Conservation (phyloP, 1,140 invertebrate species). For the Rhagoletis zephyria region DNA sequence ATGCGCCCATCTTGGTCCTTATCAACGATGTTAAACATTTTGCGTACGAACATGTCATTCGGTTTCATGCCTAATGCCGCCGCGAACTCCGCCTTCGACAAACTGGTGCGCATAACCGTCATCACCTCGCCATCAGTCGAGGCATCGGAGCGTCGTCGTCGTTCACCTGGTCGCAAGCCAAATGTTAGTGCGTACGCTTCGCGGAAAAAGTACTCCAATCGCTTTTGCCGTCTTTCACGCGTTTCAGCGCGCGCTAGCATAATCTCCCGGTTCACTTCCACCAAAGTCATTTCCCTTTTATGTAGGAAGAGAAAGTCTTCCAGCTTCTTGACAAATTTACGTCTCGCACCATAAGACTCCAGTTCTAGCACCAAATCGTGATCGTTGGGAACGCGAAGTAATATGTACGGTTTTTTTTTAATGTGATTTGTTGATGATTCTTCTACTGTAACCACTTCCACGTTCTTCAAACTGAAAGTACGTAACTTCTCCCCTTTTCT, state of each 20-base stretch:
- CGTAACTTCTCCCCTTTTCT: constrained; percentile 90
- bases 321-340: constrained; percentile 92
- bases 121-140: constrained; percentile 87
- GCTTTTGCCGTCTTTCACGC: constrained; percentile 92
- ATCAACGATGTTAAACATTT: constrained; percentile 99
- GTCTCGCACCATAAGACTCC: constrained; percentile 84
- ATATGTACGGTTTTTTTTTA: constrained; percentile 86
- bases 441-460: constrained; percentile 86
- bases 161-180: constrained; percentile 83
- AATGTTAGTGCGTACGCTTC: constrained; percentile 97
- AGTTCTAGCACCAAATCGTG: constrained; percentile 97
- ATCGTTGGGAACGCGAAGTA: constrained; percentile 90
- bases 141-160: constrained; percentile 80
- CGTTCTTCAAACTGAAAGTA: constrained; percentile 83
- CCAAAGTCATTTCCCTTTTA: constrained; percentile 80
- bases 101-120: constrained; percentile 93
- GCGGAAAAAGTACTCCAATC: constrained; percentile 97
- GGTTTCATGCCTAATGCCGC: constrained; percentile 96
- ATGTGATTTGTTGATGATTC: constrained; percentile 84
- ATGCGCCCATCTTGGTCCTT: constrained; percentile 96
- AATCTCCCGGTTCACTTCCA: constrained; percentile 80
- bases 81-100: constrained; percentile 96
- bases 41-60: constrained; percentile 96
- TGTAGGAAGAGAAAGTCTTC: constrained; percentile 87
- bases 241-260: constrained; percentile 96